Conservation (phyloP, 2,113 vertebrate species). For the Symphodus melops region DNA sequence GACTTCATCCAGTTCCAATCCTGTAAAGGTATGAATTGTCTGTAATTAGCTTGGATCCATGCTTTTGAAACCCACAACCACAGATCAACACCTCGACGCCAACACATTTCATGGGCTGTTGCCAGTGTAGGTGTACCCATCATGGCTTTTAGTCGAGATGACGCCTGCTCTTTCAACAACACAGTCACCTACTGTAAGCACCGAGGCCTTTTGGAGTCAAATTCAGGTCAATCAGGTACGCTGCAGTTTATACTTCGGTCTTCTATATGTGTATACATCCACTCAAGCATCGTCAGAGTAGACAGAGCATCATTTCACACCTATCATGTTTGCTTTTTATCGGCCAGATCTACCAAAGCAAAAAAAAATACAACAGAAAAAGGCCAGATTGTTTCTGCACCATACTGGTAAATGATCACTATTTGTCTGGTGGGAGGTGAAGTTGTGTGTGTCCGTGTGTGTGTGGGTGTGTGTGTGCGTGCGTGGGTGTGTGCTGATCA, state of each 20-base stretch:
- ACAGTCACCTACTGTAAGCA: not conserved
- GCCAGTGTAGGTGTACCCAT: constrained; percentile 28
- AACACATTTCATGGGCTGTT: constrained; percentile 16
- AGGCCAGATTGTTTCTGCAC: not conserved
- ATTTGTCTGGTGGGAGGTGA: constrained; percentile 9
- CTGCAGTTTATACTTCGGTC: not conserved
- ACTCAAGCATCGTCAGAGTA: too few species aligned
- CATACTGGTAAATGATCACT: constrained; percentile 14
- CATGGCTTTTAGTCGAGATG: constrained; percentile 36
- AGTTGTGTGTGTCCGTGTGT: constrained; percentile 24
- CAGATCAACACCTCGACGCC: constrained; percentile 25
- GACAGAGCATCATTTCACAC: not conserved
- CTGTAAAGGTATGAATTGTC: not conserved
- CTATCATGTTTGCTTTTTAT: not conserved
- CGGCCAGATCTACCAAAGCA: not conserved
- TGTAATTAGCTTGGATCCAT: constrained; percentile 3
- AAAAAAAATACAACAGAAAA: too few species aligned
- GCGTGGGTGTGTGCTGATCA: constrained; percentile 42
- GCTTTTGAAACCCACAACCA: not conserved
- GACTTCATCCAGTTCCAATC: too few species aligned
- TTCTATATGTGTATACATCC: not conserved
- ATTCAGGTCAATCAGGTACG: constrained; percentile 6
- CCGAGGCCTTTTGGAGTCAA: not conserved
- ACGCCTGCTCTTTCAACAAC: constrained; percentile 14
- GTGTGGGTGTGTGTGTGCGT: constrained; percentile 24